A percentile compares a stretch with the other conserved stretches of the same genome.
Evolutionary conservation across 2,797 vertebrate genomes (phyloP).

Genomic region (Bryconaethiops microstoma): DNA sequence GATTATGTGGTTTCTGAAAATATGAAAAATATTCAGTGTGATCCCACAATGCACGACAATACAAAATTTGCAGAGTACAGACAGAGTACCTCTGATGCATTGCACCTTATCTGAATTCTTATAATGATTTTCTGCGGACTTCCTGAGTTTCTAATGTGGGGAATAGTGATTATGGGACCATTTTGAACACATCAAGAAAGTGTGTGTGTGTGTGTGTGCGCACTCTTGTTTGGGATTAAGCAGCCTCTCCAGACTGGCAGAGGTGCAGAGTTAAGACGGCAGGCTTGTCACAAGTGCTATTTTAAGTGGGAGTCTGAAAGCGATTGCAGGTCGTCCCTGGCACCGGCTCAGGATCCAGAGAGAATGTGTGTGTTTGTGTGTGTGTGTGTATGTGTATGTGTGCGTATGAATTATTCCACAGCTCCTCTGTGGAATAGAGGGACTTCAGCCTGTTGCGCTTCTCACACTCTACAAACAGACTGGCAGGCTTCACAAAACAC

Average conservation of each 20-base stretch:
- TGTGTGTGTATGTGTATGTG: constrained; percentile 21
- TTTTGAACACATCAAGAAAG: too few relatives aligned
- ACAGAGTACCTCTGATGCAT: too few relatives aligned
- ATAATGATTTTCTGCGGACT: too few relatives aligned
- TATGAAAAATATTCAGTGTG: too few relatives aligned
- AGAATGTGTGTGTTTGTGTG: constrained; percentile 22
- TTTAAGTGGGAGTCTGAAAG: constrained; percentile 79
- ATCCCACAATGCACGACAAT: too few relatives aligned
- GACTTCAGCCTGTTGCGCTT: constrained; percentile 71
- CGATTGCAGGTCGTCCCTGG: constrained; percentile 70
- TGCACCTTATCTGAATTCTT: too few relatives aligned
- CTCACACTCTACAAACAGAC: constrained; percentile 51
- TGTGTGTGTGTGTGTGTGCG: constrained; percentile 45
- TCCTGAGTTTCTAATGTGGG: too few relatives aligned
- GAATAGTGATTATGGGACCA: too few relatives aligned
- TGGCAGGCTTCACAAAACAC: constrained; percentile 43
- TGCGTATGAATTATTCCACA: constrained; percentile 77
- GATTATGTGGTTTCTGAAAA: too few relatives aligned
- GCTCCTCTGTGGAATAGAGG: constrained; percentile 69
- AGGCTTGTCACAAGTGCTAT: constrained; percentile 77
- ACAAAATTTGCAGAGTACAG: too few relatives aligned
- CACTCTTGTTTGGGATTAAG: constrained; percentile 78
- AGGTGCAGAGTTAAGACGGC: constrained; percentile 79
- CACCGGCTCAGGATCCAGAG: constrained; percentile 44
- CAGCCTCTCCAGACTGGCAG: constrained; percentile 77